These are phyloP conservation scores for Heterocephalus glaber DNA, from an alignment of 2,113 vertebrate genomes.

Conservation along the genomic window DNA sequence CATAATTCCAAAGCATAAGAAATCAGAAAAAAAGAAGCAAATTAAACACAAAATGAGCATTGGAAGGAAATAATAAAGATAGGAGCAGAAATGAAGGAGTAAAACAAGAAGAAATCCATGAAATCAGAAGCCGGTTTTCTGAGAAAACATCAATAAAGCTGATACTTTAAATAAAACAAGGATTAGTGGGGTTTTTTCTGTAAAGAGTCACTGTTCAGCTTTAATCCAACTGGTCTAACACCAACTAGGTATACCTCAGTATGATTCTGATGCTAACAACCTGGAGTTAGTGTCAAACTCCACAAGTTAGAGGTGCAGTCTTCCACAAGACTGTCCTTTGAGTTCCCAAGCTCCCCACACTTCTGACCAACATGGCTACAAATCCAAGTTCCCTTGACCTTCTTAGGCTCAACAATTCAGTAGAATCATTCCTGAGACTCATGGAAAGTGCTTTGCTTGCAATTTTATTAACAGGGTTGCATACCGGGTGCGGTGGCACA, in stretches of 20 bases:
- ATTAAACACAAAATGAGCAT: constrained; percentile 27
- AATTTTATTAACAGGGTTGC: background rate
- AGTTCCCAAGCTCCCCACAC: background rate
- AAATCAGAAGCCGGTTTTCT: constrained; percentile 42
- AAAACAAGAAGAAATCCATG: background rate
- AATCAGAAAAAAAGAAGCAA: constrained; percentile 14
- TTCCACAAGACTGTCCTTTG: background rate
- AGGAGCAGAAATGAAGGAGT: background rate
- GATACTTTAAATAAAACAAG: background rate
- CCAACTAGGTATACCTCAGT: background rate
- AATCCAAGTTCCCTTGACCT: background rate
- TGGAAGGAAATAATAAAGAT: background rate
- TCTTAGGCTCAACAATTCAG: background rate
- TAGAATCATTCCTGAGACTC: background rate
- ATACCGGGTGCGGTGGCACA: background rate
- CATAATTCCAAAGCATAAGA: background rate
- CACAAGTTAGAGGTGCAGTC: background rate
- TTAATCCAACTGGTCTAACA: background rate
- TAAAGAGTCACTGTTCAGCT: background rate
- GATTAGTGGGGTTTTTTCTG: background rate
- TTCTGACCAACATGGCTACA: background rate
- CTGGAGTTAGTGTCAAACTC: background rate
- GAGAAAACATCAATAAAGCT: background rate
- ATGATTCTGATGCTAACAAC: background rate
- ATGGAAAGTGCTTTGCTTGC: background rate